These are phyloP conservation scores for Australoheros facetus DNA, from an alignment of 2,797 vertebrate species.

Conservation along the genomic window DNA sequence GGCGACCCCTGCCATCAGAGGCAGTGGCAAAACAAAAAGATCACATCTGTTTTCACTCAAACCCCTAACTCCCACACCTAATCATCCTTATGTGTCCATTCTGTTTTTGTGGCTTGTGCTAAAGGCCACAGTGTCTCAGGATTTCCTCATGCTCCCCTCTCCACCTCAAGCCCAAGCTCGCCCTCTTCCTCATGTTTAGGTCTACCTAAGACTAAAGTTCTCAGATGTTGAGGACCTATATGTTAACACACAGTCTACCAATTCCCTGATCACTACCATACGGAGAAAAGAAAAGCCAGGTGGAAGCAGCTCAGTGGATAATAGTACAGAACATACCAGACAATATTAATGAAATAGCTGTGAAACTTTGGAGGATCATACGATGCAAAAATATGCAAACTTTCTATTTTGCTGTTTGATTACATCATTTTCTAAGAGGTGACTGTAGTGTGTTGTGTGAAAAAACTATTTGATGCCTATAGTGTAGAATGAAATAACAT, in stretches of 20 bases:
- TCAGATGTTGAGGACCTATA: constrained; percentile 50
- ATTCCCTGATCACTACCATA: constrained; percentile 46
- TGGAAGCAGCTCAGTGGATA: constrained; percentile 46
- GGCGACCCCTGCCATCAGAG: constrained; percentile 64
- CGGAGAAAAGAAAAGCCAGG: constrained; percentile 40
- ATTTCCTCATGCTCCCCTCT: constrained; percentile 63
- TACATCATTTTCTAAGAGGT: constrained; percentile 81
- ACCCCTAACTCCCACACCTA: constrained; percentile 47
- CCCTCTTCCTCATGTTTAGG: constrained; percentile 45
- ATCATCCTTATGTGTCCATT: constrained; percentile 70
- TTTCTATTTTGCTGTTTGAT: constrained; percentile 84
- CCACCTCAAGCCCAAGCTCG: constrained; percentile 29
- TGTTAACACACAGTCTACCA: constrained; percentile 49
- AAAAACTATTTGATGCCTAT: constrained; percentile 69
- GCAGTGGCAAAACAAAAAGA: constrained; percentile 68
- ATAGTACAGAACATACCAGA: constrained; percentile 36
- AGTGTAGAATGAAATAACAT: constrained; percentile 75
- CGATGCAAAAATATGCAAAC: constrained; percentile 88
- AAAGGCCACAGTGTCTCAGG: constrained; percentile 83
- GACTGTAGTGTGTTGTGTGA: constrained; percentile 77
- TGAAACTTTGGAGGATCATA: constrained; percentile 82
- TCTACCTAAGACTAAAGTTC: constrained; percentile 64
- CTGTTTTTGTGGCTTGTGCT: constrained; percentile 70
- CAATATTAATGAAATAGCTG: constrained; percentile 72
- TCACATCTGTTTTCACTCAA: constrained; percentile 67